Percentiles rank a stretch among this genome's conserved stretches.
These are phyloP conservation scores for Sylvicola cinctus DNA, from an alignment of 2,888 invertebrate genomes.

Conservation along the genomic window DNA sequence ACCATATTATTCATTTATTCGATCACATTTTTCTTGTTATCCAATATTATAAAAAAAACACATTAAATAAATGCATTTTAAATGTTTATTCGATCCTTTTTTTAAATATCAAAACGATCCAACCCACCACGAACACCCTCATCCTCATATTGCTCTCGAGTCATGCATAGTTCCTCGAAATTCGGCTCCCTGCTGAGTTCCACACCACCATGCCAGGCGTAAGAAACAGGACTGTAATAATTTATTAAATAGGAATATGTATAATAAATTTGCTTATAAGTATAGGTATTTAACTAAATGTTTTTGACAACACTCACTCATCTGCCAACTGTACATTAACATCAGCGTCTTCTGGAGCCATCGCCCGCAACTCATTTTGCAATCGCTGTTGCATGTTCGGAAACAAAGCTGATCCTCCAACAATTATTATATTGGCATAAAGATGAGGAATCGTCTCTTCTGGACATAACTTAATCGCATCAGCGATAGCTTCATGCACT, in stretches of 20 bases:
- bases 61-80: too few species aligned
- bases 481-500: constrained; percentile 69
- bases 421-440: constrained; percentile 62
- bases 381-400: constrained; percentile 67
- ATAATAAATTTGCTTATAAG: too few species aligned
- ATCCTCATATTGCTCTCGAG: constrained; percentile 77
- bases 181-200: constrained; percentile 48
- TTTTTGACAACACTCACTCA: too few species aligned
- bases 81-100: too few species aligned
- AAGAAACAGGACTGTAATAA: constrained; percentile 58
- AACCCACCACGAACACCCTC: constrained; percentile 42
- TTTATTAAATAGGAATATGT: too few species aligned
- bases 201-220: constrained; percentile 80
- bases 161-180: constrained; percentile 50
- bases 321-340: constrained; percentile 50
- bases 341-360: constrained; percentile 56
- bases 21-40: too few species aligned
- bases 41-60: too few species aligned
- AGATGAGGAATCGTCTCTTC: constrained; percentile 54
- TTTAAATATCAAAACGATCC: constrained; percentile 30
- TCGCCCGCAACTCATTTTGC: constrained; percentile 52
- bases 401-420: constrained; percentile 62
- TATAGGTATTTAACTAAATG: too few species aligned
- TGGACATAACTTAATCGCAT: constrained; percentile 54
- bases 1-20: too few species aligned